A percentile compares a stretch with the other conserved stretches of the same genome.
phyloP scores from a whole-genome alignment of 2,113 vertebrate species.

The Panthera leo region DNA sequence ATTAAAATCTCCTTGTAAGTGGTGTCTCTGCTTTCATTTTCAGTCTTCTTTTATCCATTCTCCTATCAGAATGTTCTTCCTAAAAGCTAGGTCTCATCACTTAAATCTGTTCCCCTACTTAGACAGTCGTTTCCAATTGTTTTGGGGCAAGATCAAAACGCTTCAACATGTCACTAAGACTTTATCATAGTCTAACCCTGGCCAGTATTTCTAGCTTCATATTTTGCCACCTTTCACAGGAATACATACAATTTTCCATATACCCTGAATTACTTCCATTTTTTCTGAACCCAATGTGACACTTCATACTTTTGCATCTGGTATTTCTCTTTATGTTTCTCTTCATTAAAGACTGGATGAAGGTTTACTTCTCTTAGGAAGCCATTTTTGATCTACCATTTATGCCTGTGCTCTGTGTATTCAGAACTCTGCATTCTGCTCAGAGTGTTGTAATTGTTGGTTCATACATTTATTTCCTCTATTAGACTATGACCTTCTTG shows the following conservation, averaged over 20 bases:
- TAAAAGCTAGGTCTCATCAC: neutral
- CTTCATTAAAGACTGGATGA: conserved; percentile 9
- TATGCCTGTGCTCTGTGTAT: neutral
- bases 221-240: neutral
- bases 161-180: neutral
- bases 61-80: neutral
- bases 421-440: neutral
- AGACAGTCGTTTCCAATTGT: neutral
- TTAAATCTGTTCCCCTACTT: neutral
- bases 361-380: neutral
- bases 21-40: neutral
- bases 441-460: neutral
- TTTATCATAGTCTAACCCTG: neutral
- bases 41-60: neutral
- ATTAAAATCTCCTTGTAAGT: neutral
- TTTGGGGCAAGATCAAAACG: neutral
- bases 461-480: conserved; percentile 9
- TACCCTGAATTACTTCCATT: neutral
- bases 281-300: neutral
- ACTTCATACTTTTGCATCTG: neutral
- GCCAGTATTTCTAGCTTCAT: neutral
- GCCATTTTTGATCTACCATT: neutral
- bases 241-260: neutral
- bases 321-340: conserved; percentile 27
- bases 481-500: neutral